phyloP scores from a whole-genome alignment of 2,113 vertebrate genomes.

The Otolemur garnettii region DNA sequence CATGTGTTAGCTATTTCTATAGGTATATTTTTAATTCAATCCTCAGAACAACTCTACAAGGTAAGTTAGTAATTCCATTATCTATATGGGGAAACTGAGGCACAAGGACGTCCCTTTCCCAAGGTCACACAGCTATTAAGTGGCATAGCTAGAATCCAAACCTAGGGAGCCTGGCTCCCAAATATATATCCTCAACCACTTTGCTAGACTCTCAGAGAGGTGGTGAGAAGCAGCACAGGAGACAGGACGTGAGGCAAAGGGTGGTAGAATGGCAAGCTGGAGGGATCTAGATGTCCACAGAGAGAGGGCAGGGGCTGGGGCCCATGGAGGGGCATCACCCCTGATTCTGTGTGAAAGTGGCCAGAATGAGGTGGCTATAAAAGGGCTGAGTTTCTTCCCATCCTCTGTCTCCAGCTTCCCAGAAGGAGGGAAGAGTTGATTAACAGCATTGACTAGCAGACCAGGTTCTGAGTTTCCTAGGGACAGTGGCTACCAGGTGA shows the following conservation, averaged over 20 bases:
- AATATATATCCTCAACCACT: background rate
- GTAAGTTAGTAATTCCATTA: background rate
- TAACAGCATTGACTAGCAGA: background rate
- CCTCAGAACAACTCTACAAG: background rate
- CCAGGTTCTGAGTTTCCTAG: background rate
- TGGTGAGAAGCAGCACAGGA: background rate
- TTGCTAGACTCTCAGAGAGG: background rate
- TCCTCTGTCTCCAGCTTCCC: background rate
- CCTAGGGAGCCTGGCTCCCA: background rate
- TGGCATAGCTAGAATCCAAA: background rate
- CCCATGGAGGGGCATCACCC: background rate
- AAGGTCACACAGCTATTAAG: background rate
- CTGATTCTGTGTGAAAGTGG: fast-evolving
- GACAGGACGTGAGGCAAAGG: background rate
- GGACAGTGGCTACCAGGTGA: background rate
- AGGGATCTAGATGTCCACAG: background rate
- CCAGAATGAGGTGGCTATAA: background rate
- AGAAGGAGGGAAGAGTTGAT: background rate
- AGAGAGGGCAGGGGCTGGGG: background rate
- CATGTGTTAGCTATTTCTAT: background rate
- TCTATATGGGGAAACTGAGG: conserved; percentile 7
- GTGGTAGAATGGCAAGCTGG: background rate
- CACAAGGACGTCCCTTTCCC: background rate
- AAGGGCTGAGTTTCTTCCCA: background rate
- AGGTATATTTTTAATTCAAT: background rate